Conservation (phyloP, 2,888 invertebrate genomes). For the Dinocampus coccinellae region DNA sequence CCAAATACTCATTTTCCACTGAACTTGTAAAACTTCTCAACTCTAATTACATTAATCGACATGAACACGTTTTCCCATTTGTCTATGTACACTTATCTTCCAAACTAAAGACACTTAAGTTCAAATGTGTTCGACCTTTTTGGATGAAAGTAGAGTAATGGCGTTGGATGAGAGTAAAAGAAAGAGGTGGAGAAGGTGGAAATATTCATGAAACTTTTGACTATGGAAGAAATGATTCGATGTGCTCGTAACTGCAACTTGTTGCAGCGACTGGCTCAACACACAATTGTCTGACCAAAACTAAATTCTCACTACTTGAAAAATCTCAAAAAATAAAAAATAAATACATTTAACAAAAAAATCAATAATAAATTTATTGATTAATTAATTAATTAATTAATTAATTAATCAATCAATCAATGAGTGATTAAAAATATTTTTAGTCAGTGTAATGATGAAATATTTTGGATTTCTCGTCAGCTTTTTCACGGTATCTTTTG, state of each 20-base stretch:
- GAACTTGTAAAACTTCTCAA: neutral
- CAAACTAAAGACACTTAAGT: neutral
- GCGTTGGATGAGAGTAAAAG: too few relatives aligned
- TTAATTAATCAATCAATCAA: too few relatives aligned
- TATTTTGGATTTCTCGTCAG: neutral
- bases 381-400: too few relatives aligned
- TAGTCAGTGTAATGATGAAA: too few relatives aligned
- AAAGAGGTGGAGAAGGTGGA: too few relatives aligned
- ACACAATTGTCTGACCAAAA: neutral
- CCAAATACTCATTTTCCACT: neutral
- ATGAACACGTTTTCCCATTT: neutral
- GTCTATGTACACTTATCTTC: neutral
- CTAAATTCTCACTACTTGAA: neutral
- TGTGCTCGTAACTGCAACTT: slow-evolving; percentile 10
- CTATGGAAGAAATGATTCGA: slow-evolving; percentile 1
- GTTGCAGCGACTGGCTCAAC: neutral
- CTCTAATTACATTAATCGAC: neutral
- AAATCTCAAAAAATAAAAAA: too few relatives aligned
- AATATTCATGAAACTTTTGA: slow-evolving; percentile 5
- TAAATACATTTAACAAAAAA: neutral
- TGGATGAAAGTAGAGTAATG: neutral
- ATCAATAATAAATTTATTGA: too few relatives aligned
- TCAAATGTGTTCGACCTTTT: neutral
- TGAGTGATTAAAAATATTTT: too few relatives aligned
- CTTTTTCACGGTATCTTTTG: neutral